These are phyloP conservation scores for Acanthosepion lycidas DNA, from an alignment of 2,888 invertebrate genomes.

Conservation along the genomic window DNA sequence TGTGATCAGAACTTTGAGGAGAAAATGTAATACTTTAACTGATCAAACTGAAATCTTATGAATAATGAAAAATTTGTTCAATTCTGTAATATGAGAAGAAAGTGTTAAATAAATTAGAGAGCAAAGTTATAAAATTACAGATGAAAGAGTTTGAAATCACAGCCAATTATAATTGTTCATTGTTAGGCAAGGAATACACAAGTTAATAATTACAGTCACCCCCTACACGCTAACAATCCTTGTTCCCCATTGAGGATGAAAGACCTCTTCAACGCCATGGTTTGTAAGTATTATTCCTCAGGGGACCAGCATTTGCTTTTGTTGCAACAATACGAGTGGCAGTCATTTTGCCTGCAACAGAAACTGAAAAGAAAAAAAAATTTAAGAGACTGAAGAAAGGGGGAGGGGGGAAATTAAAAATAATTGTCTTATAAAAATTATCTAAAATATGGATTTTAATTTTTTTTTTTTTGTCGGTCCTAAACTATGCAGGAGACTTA, in stretches of 20 bases:
- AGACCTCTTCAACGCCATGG: conserved; percentile 37
- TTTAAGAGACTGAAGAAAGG: too few species aligned
- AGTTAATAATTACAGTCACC: background rate
- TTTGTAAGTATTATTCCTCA: background rate
- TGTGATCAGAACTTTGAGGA: background rate
- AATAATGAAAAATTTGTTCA: background rate
- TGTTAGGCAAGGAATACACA: background rate
- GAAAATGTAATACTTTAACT: background rate
- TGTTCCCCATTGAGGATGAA: background rate
- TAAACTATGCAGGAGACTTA: too few species aligned
- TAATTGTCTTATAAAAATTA: too few species aligned
- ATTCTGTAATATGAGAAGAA: background rate
- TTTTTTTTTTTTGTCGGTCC: too few species aligned
- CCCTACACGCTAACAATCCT: background rate
- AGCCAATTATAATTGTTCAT: background rate
- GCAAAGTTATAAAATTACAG: background rate
- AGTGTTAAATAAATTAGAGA: conserved; percentile 2
- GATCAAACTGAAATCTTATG: background rate
- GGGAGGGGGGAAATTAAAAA: too few species aligned
- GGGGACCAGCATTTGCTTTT: background rate
- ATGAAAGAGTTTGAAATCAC: background rate
- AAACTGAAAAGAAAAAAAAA: background rate
- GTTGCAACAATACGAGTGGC: conserved; percentile 41
- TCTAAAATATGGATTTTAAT: too few species aligned
- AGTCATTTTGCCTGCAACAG: conserved; percentile 41